Percentiles rank a stretch among this genome's conserved stretches.
Evolutionary conservation across 2,797 vertebrate species (phyloP).

Genomic region (Cebuella pygmaea): DNA sequence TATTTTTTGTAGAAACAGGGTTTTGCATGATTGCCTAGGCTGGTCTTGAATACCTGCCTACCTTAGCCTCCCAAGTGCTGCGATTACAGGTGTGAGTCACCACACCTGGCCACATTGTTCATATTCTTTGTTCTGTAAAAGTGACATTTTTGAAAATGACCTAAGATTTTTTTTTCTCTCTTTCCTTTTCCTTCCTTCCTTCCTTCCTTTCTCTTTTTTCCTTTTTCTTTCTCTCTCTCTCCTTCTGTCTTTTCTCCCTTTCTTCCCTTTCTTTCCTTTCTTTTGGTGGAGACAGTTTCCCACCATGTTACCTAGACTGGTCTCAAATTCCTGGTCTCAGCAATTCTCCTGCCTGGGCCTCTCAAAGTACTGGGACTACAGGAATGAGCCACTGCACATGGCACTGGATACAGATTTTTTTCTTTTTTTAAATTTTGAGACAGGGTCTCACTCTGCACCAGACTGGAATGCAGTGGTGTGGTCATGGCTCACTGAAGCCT

Average conservation of each 20-base stretch:
- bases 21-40: neutral
- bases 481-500: neutral
- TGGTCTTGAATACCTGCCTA: neutral
- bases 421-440: neutral
- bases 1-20: neutral
- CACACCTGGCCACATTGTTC: neutral
- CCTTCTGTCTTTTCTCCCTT: neutral
- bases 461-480: neutral
- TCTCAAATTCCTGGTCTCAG: neutral
- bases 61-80: neutral
- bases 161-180: neutral
- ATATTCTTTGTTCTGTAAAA: constrained; percentile 39
- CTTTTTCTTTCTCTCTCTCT: too few species aligned
- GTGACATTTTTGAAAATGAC: constrained; percentile 16
- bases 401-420: neutral
- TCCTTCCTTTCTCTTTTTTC: too few species aligned
- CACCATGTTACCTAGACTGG: neutral
- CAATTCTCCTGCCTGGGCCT: neutral
- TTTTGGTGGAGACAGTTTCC: neutral
- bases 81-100: neutral
- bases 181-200: too few species aligned
- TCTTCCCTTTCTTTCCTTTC: neutral
- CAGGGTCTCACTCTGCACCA: neutral
- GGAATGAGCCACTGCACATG: too few species aligned
- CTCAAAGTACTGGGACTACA: neutral